Base-by-base conservation (phyloP, 2,888 invertebrate genomes). In the Trichacis sp. region DNA sequence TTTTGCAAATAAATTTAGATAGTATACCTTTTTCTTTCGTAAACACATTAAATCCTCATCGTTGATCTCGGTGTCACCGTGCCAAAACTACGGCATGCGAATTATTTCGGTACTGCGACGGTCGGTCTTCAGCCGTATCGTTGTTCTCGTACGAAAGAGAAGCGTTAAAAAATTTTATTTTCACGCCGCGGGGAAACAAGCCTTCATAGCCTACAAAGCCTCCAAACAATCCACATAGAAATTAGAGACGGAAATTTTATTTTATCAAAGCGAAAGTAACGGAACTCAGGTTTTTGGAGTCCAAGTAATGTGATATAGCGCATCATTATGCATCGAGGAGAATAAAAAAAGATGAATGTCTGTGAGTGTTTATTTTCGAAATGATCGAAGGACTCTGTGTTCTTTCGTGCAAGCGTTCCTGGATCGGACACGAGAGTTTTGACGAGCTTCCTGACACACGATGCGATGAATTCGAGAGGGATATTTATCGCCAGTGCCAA, bases 61-160 rank as follows among this genome's bases (percentile, higher is more conserved):
- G 62, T 63, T 59, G 56, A 33, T 48, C 36, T 56, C 5, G 20
- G 56, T 38, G 45, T 48, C 46, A 58, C 52, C 59, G 59, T 63
- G 67, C 67, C 67, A 67, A 67, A 38, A 63, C 46, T 45, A 56
- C 47, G 61, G 63, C 53, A 63, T 63, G 67, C 59, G 47, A 67
- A 67, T 67, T 67, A 67, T 63, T 67, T 67, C 50, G 52, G 67
- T 67, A 52, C 42, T 46, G 49, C 43, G 55, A 51, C 47, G 48
- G 59, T 66, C 49, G 58, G 58, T 62, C 58, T 61, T 62, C 33
- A 51, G 56, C 57, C 56, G 48, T 54, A 61, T 18, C 30, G 29
- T 30, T 30, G n/a, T 14, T 46, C 18, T 50, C n/a, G 12, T 36
- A n/a, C n/a, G n/a, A n/a, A n/a, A n/a, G n/a, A n/a, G n/a, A n/a